Base-by-base conservation (phyloP, 2,888 invertebrate species). In the Pasiphila rectangulata region DNA sequence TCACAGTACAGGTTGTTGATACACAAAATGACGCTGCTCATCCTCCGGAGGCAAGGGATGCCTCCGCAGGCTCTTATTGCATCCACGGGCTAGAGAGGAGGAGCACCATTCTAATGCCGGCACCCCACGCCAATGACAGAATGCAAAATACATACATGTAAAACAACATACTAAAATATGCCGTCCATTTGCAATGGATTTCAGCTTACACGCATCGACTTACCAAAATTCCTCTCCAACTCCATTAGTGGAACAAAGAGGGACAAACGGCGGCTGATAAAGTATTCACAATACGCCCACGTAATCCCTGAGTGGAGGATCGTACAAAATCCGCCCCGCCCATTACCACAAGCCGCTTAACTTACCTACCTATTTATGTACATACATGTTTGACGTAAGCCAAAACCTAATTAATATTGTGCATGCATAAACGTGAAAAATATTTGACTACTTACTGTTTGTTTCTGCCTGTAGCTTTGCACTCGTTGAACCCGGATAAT, bases 281-380 rank as follows among this genome's bases (percentile, higher is more conserved):
- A 83, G 72, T 83, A 84, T 85, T 72, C 83, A 82, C 75, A 75
- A 72, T 64, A 69, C 81, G 82, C 81, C 84, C 81, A 72, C 70
- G 70, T 71, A 75, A 77, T 72, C 76, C 67, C 67, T 63, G 68
- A 82, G 69, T 80, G 80, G 82, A 76, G 81, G 78, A 79, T 77
- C 60, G 69, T 66, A 65, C 60, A 55, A 56, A 56, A 65, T 59
- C 72, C 67, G 71, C 70, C 75, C 81, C 78, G 79, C 82, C 82
- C 80, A 77, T 71, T 61, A 69, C 73, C 73, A 56, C 74, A 75
- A 76, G 72, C 79, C 56, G 79, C 75, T 80, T 79, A 80, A 36
- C 54, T 51, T 40, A 39, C 45, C 46, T 51, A 64, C 56, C 56
- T 63, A 60, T 55, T 54, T 41, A 44, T 3, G 34, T 29, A 38